phyloP scores from a whole-genome alignment of 2,888 invertebrate genomes.

The Rhopalosiphum nymphaeae region DNA sequence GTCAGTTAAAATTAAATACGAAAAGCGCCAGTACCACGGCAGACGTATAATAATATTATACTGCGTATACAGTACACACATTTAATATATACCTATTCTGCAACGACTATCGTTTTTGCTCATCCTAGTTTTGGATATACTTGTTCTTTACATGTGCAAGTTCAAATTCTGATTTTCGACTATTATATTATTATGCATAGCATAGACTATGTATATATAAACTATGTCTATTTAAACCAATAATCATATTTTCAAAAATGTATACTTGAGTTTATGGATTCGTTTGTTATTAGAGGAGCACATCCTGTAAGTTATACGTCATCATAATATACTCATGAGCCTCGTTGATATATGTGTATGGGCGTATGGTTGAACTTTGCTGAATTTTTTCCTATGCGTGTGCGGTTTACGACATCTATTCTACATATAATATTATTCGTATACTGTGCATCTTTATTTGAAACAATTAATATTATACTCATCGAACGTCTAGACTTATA shows the following conservation, averaged over 20 bases:
- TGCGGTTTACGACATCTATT: background rate
- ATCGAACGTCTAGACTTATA: conserved; percentile 28
- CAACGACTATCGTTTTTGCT: background rate
- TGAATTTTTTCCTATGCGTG: background rate
- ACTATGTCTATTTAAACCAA: no score
- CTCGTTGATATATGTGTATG: background rate
- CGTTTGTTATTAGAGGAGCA: no score
- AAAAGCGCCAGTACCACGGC: background rate
- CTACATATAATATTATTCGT: background rate
- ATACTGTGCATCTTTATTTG: background rate
- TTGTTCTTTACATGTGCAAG: background rate
- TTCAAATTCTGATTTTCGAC: background rate
- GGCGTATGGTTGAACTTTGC: background rate
- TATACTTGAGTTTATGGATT: no score
- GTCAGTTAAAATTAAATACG: conserved; percentile 38
- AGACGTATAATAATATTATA: background rate
- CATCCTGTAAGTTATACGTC: background rate
- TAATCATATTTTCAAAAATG: no score
- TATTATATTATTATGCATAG: background rate
- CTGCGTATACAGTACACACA: background rate
- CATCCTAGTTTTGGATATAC: background rate
- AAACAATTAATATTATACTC: conserved; percentile 24
- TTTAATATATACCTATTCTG: background rate
- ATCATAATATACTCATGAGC: background rate
- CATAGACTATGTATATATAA: no score